Evolutionary conservation across 1,140 invertebrate species (phyloP), one percentile per base, ranked within the genome.

Genomic region (Cyphomyrmex costatus): DNA sequence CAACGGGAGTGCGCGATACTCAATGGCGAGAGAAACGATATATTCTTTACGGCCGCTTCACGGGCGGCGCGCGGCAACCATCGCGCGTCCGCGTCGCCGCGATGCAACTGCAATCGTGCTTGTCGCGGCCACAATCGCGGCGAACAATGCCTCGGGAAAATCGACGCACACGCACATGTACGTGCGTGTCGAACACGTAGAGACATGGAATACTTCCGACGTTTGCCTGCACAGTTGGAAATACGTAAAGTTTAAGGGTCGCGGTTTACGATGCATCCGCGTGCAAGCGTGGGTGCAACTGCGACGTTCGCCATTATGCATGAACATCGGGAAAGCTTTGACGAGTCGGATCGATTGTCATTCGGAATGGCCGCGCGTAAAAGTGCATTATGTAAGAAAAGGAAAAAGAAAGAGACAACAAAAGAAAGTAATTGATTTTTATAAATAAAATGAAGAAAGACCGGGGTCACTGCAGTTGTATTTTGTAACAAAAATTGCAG

Each of bases 191-290:
- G 60, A 42, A 78, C 42, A 60, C 30, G 60, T 65, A 65, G 36
- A 70, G 30, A 46, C 30, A 61, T 56, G 6, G 63, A 78, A 61
- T 30, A 33, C 78, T 80, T 80, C 78, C 78, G 65, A 80, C 65
- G 30, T 42, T 42, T 58, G 46, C 5, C 61, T 16, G n/a, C 63
- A 70, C 49, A 19, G 33, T 56, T 56, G 46, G 65, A 56, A 56
- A 80, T 70, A 80, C 66, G 63, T 70, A 80, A 80, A 80, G 78
- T 80, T 80, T 80, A 80, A 80, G 78, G 78, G 78, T 80, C 78
- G 78, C 65, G 65, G 70, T 80, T 70, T 80, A 80, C 63, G 78
- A 80, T 36, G 51, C 65, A 65, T 80, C 78, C 78, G 49, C 30
- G n/a, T 33, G 77, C n/a, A 53, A n/a, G 49, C 77, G 78, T 80